A percentile compares a stretch with the other conserved stretches of the same genome.
Conservation (phyloP, 1,140 invertebrate genomes). For the Macrobrachium nipponense region DNA sequence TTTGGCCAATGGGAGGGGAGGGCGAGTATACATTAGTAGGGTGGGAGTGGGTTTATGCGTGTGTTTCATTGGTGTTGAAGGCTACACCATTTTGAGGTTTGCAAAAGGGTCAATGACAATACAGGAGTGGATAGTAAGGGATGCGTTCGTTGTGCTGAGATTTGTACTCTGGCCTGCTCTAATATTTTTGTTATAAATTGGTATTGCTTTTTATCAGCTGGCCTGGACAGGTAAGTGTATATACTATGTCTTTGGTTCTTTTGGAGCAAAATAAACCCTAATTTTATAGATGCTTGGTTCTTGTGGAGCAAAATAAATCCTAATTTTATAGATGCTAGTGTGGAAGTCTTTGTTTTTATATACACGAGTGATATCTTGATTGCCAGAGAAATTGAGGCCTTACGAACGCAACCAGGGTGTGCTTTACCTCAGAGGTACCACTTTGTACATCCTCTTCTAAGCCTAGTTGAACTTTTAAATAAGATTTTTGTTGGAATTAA, state of each 20-base stretch:
- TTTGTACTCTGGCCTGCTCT: neutral
- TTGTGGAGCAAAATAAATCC: neutral
- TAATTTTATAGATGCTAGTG: neutral
- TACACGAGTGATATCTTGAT: too few relatives aligned
- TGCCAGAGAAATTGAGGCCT: too few relatives aligned
- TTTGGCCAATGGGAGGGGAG: slow-evolving; percentile 13
- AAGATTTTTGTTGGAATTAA: neutral
- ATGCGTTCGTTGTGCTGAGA: neutral
- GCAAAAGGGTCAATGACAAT: neutral
- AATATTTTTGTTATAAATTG: neutral
- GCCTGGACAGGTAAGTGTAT: neutral
- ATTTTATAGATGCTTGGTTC: slow-evolving; percentile 35
- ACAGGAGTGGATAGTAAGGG: neutral
- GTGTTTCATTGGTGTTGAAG: slow-evolving; percentile 24
- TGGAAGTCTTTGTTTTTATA: too few relatives aligned
- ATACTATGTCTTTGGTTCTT: slow-evolving; percentile 5
- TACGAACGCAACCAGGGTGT: too few relatives aligned
- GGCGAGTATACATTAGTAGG: slow-evolving; percentile 30
- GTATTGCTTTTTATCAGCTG: slow-evolving; percentile 14
- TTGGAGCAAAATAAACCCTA: slow-evolving; percentile 2
- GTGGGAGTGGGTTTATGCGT: neutral
- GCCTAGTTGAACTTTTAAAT: too few relatives aligned
- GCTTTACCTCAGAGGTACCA: too few relatives aligned
- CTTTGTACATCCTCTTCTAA: too few relatives aligned
- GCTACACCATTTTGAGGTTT: slow-evolving; percentile 40